Base-by-base conservation (phyloP, 2,113 vertebrate species). In the Campylorhamphus procurvoides region DNA sequence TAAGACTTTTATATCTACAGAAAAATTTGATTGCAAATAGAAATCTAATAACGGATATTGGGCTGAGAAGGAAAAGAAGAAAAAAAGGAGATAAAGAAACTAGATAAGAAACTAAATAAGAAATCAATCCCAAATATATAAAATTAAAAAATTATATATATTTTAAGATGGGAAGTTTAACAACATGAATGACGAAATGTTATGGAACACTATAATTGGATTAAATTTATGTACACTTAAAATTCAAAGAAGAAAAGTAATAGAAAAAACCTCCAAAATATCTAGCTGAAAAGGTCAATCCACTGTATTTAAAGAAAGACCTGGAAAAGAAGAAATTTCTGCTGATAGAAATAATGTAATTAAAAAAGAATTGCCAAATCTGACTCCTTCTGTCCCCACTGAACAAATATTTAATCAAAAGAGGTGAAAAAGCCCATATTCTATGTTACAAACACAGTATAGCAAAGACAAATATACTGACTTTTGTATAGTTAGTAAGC, bases 331-430 rank as follows among this genome's bases (percentile, higher is more conserved):
- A 71, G 3, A 80, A 77, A 39, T 18, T 3, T 66, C 44, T 3
- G 1, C 35, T 92, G 20, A 33, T 74, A 63, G 8, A 63, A 76
- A 63, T 12, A 4, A 1, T 22, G 3, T 44, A 67, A 59, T 63
- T 42, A n/a, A 83, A 79, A 77, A 3, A 69, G 7, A 69, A 42
- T 19, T 74, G 8, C 7, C 8, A 76, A 91, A 77, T 28, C 24
- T 0, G 1, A 9, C 6, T 74, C 3, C 7, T 78, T 3, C 8
- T 4, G 0, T 56, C 13, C 14, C 12, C 37, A 23, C 3, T 47
- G 58, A 77, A 39, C 8, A 66, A 71, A 40, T 18, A 17, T 44
- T 64, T 55, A 37, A 82, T 29, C 16, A 69, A 73, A 87, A 59
- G 2, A 40, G 18, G 8, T 44, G 4, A 23, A 67, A 58, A 71